Conservation (phyloP, 1,140 invertebrate genomes). For the Onthophagus taurus region DNA sequence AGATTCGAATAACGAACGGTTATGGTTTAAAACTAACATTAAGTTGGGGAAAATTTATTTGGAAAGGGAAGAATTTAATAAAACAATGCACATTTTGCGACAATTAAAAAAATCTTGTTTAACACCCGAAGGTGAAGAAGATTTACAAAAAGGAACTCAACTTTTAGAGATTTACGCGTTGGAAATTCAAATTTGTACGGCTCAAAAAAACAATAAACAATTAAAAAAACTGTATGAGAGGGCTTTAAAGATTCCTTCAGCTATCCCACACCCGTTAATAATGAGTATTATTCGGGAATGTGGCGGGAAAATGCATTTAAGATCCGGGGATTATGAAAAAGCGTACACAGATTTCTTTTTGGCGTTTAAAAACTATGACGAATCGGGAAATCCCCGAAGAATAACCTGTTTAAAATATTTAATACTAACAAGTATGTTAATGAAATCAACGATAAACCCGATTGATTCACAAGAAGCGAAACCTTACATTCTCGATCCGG, state of each 20-base stretch:
- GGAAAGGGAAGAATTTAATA: constrained; percentile 87
- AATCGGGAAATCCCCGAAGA: constrained; percentile 89
- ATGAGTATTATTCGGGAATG: constrained; percentile 99
- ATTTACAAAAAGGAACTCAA: constrained; percentile 96
- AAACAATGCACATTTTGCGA: constrained; percentile 90
- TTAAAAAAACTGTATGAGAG: constrained; percentile 95
- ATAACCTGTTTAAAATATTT: constrained; percentile 99
- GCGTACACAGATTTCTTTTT: constrained; percentile 99
- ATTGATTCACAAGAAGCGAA: constrained; percentile 99
- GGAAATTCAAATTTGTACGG: constrained; percentile 99
- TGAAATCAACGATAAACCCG: constrained; percentile 98
- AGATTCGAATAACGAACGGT: constrained; percentile 94
- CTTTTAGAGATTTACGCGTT: constrained; percentile 95
- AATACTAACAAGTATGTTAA: constrained; percentile 96
- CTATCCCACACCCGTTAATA: constrained; percentile 97
- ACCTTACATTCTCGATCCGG: constrained; percentile 97
- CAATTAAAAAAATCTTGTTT: constrained; percentile 94
- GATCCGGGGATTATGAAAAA: constrained; percentile 96
- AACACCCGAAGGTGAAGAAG: constrained; percentile 96
- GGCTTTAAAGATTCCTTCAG: constrained; percentile 95
- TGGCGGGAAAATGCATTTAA: constrained; percentile 98
- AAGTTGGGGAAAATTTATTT: constrained; percentile 98
- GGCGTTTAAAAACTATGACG: constrained; percentile 99
- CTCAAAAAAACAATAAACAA: constrained; percentile 99
- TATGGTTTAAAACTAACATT: constrained; percentile 99